A percentile compares a stretch with the other conserved stretches of the same genome.
Conservation (phyloP, 1,140 invertebrate genomes). For the Drosophila parabipectinata region DNA sequence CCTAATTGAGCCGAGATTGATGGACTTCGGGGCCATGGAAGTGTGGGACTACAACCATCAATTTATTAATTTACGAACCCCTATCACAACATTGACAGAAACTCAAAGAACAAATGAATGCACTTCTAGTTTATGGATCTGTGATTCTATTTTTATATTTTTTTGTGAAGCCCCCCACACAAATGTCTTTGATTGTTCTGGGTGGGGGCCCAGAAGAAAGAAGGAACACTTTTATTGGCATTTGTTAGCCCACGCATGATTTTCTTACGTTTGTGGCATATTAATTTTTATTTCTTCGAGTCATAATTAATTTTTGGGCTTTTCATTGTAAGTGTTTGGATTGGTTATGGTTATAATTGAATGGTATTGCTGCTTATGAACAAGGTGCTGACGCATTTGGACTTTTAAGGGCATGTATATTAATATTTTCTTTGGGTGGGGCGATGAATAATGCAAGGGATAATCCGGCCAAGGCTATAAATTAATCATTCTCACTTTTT, state of each 20-base stretch:
- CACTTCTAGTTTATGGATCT: constrained; percentile 27
- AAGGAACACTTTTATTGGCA: constrained; percentile 35
- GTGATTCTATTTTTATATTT: background rate
- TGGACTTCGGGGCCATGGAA: constrained; percentile 11
- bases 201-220: background rate
- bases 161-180: background rate
- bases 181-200: constrained; percentile 20
- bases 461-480: constrained; percentile 5
- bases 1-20: constrained; percentile 41
- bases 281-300: constrained; percentile 52
- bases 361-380: constrained; percentile 18
- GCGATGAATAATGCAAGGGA: constrained; percentile 64
- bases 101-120: constrained; percentile 18
- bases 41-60: constrained; percentile 19
- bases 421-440: background rate
- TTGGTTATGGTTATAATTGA: constrained; percentile 16
- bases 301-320: constrained; percentile 68
- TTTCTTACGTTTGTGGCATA: constrained; percentile 52
- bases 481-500: constrained; percentile 67
- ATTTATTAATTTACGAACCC: constrained; percentile 37
- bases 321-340: constrained; percentile 39
- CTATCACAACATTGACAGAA: constrained; percentile 3
- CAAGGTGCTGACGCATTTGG: constrained; percentile 36
- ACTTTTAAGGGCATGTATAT: constrained; percentile 48
- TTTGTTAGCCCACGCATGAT: constrained; percentile 53